Base-by-base conservation (phyloP, 2,888 invertebrate species). In the Steinernema hermaphroditum region DNA sequence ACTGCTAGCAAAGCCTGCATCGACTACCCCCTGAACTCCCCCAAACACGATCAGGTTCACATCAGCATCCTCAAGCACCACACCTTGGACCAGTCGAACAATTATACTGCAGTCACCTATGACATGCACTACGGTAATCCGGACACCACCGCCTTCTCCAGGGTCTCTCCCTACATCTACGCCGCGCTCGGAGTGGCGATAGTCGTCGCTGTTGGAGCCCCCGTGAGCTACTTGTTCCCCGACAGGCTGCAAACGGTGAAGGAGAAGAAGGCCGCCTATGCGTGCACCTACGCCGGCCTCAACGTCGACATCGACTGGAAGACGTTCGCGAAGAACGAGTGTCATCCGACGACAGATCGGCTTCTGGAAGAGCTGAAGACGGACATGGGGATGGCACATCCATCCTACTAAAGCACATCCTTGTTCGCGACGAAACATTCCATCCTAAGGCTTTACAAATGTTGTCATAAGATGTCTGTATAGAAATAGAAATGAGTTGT, bases 251-350 rank as follows among this genome's bases (percentile, higher is more conserved):
- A 74, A 69, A 46, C 57, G 2, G 57, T 69, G 8, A 69, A 71
- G n/a, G 72, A 78, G 41, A 34, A 70, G 27, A 49, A 68, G 8
- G 44, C 73, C 19, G 57, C 77, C 0, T 74, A 49, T 27, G 77
- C 77, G 24, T 77, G 77, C 57, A 77, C 77, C 22, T 74, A 73
- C 62, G 37, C 50, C n/a, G 77, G 77, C 24, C 49, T 78, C 9
- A 54, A 76, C 37, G 34, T 76, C 57, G 62, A 62, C 14, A 22
- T 74, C 37, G 72, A 73, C 32, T 62, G 62, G 62, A 62, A 32
- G 29, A 62, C 62, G 12, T 62, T 62, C 16, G 62, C 62, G 2
- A 62, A 62, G 62, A 29, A 62, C 62, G 62, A 62, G 62, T 62
- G 62, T 32, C 62, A 62, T 29, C 62, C 62, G 27, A 62, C 62